phyloP scores from a whole-genome alignment of 2,113 vertebrate genomes.

The Trogon surrucura region DNA sequence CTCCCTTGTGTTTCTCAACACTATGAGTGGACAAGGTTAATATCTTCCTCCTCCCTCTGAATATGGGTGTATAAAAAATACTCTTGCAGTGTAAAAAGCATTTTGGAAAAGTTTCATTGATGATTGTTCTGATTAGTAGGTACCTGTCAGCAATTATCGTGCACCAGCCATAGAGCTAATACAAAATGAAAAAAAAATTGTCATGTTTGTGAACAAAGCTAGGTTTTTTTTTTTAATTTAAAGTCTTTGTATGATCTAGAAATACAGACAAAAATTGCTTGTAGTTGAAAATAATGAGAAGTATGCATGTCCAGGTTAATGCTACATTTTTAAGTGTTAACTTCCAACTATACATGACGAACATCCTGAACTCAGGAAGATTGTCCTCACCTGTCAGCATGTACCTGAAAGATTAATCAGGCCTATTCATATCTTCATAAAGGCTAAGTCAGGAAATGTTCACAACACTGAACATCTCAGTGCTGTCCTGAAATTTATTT shows the following conservation, averaged over 20 bases:
- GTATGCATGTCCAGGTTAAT: neutral
- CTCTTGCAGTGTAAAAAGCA: neutral
- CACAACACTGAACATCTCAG: neutral
- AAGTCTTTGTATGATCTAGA: neutral
- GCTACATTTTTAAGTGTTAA: neutral
- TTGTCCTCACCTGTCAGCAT: neutral
- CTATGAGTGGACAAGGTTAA: neutral
- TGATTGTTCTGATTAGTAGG: neutral
- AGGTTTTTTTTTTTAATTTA: neutral
- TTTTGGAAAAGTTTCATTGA: neutral
- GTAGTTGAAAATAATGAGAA: neutral
- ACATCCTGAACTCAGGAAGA: neutral
- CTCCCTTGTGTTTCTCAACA: neutral
- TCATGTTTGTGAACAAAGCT: neutral
- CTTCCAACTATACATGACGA: neutral
- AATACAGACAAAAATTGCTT: neutral
- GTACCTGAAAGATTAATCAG: neutral
- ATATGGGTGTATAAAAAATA: neutral
- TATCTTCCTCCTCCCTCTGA: neutral
- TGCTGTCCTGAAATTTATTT: neutral
- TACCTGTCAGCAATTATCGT: neutral
- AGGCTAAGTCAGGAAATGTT: neutral
- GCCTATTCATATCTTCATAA: neutral
- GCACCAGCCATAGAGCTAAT: neutral
- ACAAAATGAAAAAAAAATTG: fast-evolving